Base-by-base conservation (phyloP, 1,140 invertebrate genomes). In the Orius insidiosus region DNA sequence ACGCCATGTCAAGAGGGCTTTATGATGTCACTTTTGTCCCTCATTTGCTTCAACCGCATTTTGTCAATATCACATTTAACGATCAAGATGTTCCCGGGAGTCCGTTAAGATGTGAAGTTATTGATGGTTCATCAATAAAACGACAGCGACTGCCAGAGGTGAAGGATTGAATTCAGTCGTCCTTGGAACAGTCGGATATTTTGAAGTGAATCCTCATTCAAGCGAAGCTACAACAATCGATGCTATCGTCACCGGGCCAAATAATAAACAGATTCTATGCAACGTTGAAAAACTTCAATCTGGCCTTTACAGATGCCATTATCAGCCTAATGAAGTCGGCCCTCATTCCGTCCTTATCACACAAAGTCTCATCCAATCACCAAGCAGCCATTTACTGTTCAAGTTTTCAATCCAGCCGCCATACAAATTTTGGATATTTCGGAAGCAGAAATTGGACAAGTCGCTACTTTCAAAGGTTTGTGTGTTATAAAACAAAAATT, bases 11-110 rank as follows among this genome's bases (percentile, higher is more conserved):
- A 1, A 71, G 88, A 47, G 89, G 88, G 3, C 65, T 93, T 0
- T 98, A 97, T 63, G 92, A 98, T 56, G 92, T 98, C 0, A 92
- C 88, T 1, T 98, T 98, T 63, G 76, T 94, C 13, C 94, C 94
- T 0, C 79, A 85, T 59, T 85, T 89, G 38, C 70, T 79, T 7
- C 80, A 84, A 45, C 74, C 85, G 4, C 94, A 98, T 66, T 90
- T 80, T 58, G 86, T 97, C 3, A 93, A 90, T 55, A 93, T 98
- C 47, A 89, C 85, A 6, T 98, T 98, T 63, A 98, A 98, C 57
- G 90, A 94, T 51, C 84, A 93, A 56, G 73, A 83, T 45, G 84
- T 95, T 7, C 83, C 85, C 53, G 72, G 87, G 15, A 90, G 84
- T 63, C 89, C 90, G 13, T 93, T 92, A 62, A 77, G 84, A 54